phyloP scores from a whole-genome alignment of 2,113 vertebrate species.

The Rhinopithecus roxellana region DNA sequence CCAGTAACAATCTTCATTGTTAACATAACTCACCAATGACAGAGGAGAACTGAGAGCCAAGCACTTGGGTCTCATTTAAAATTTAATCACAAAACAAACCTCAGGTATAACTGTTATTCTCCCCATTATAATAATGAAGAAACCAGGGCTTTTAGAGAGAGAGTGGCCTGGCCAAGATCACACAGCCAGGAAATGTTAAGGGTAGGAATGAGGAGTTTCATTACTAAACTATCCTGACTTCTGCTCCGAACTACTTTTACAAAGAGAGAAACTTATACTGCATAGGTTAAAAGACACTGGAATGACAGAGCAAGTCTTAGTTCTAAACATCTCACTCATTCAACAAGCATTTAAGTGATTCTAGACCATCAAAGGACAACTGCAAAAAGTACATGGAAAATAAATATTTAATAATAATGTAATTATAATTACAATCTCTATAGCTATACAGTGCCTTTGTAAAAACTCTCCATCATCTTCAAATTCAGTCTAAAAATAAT shows the following conservation, averaged over 20 bases:
- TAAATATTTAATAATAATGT: constrained; percentile 52
- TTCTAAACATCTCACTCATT: not conserved
- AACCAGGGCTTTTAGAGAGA: not conserved
- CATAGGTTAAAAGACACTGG: not conserved
- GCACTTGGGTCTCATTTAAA: not conserved
- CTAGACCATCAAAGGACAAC: not conserved
- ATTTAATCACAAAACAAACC: not conserved
- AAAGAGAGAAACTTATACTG: not conserved
- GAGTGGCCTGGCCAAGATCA: not conserved
- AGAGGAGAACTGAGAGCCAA: not conserved
- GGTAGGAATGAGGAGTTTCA: not conserved
- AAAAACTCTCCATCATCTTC: constrained; percentile 54
- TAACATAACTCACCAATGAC: not conserved
- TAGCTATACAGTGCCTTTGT: not conserved
- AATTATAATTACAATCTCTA: not conserved
- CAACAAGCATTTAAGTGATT: not conserved
- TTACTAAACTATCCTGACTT: not conserved
- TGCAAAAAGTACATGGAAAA: constrained; percentile 45
- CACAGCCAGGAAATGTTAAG: not conserved
- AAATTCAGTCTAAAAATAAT: constrained; percentile 18
- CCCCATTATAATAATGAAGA: not conserved
- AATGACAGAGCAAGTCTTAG: not conserved
- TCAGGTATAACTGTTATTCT: not conserved
- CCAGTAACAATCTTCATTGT: not conserved
- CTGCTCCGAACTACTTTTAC: not conserved